Conservation (phyloP, 2,113 vertebrate species). For the Pristiophorus japonicus region DNA sequence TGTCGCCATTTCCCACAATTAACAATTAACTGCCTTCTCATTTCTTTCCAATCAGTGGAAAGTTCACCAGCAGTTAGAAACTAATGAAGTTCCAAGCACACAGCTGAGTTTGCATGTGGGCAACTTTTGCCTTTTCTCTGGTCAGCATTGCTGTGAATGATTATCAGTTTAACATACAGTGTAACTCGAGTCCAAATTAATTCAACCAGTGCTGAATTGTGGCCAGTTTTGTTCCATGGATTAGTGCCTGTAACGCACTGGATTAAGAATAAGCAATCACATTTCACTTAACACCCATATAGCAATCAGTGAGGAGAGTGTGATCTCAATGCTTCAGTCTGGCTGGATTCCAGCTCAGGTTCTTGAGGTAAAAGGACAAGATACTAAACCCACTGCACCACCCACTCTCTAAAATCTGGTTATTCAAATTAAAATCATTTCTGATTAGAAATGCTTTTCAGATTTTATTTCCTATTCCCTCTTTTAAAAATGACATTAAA, state of each 20-base stretch:
- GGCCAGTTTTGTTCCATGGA: background rate
- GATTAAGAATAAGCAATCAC: no score
- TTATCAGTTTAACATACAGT: background rate
- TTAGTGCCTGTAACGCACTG: no score
- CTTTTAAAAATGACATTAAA: background rate
- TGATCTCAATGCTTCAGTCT: background rate
- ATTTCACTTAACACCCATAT: background rate
- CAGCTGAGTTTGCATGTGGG: no score
- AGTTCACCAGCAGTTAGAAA: no score
- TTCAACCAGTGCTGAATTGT: background rate
- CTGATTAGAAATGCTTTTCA: background rate
- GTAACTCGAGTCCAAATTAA: background rate
- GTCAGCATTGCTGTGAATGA: background rate
- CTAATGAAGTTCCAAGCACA: no score
- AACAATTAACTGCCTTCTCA: background rate
- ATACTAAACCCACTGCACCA: background rate
- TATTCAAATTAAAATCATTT: background rate
- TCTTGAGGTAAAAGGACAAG: background rate
- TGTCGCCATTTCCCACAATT: background rate
- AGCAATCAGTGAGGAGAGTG: background rate
- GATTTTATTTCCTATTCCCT: background rate
- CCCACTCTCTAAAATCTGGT: background rate
- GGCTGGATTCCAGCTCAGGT: background rate
- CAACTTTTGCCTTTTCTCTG: no score
- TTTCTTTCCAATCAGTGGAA: background rate